Evolutionary conservation across 2,113 vertebrate species (phyloP), one percentile per base, ranked within the genome.

Genomic region (Siniperca chuatsi): DNA sequence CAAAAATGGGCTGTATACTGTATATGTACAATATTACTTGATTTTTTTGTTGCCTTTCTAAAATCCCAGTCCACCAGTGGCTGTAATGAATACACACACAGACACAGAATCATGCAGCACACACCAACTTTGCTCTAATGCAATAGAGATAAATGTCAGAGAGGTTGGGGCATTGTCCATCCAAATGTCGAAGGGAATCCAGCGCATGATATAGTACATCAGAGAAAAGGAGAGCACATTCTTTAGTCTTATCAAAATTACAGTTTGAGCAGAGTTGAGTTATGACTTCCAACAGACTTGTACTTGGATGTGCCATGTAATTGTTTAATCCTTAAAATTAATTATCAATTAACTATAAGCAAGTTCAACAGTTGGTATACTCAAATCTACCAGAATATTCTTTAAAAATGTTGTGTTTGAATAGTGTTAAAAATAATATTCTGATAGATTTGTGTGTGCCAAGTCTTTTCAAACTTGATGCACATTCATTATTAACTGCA

Each of bases 101-200:
- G 23, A 87, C 29, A 54, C 54, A 65, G 60, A 74, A 48, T 60
- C 89, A 92, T 92, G 92, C 89, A 82, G 71, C 68, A 89, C 87
- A 93, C 78, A 85, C 40, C 74, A 86, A 80, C 75, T 81, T 71
- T 42, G 88, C 82, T 83, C 23, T 80, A 72, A 48, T 84, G 82
- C 79, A 79, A 77, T 57, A 10, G 69, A 33, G 75, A 70, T 83
- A 84, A 69, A 91, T 65, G 66, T 76, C 37, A 81, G 81, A 91
- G 85, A 87, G 89, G 74, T 90, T 88, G 73, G 84, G 66, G 67
- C 75, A 78, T 77, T 89, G 90, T 91, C 90, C 89, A 91, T 86
- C 83, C 88, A 84, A 84, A 73, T 66, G 42, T 60, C 42, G 57
- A 81, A 89, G 48, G 86, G 80, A 90, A 92, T 91, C 73, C 57